Evolutionary conservation across 1,140 invertebrate species (phyloP), one percentile per base, ranked within the genome.

Genomic region (Ostrea denselamellosa): DNA sequence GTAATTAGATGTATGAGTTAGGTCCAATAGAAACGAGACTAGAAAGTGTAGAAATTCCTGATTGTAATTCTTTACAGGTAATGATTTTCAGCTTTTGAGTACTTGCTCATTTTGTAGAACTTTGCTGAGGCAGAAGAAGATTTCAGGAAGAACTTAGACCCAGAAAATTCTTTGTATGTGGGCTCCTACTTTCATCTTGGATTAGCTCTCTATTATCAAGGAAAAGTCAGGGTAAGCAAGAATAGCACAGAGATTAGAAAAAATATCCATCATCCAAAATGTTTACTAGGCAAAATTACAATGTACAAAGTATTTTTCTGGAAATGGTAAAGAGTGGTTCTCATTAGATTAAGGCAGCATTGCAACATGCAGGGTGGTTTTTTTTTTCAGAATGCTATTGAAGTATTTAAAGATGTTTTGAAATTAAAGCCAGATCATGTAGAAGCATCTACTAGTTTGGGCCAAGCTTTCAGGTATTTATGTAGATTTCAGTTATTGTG

Each of bases 381-480:
- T 54, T 90, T 12, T 22, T 92, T 92, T 65, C 87, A 93, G 91
- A 94, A 94, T 93, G 93, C 93, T 4, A 92, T 94, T 58, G 93
- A 93, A 89, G 93, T 94, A 9, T 94, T 93, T 87, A 93, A 94
- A 88, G 92, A 94, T 87, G 92, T 93, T 28, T 87, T 94, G n/a
- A 93, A 93, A 52, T 86, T 91, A 54, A 91, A 93, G 52, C 93
- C 93, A 85, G 90, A 93, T 68, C 90, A 93, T 85, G 81, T 93
- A 77, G 93, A 93, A 85, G 93, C 93, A 5, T 92, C 90, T 82
- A 90, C 92, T 12, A 93, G 93, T 90, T 86, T 94, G 65, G 92
- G 90, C 56, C 93, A 94, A 88, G 92, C 92, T 51, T 94, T 92
- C 85, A 93, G 91, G 93, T 93, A 77, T 77, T 14, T 28, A 44